Evolutionary conservation across 2,888 invertebrate genomes (phyloP), one percentile per base, ranked within the genome.

Genomic region (Euzophera pinguis): DNA sequence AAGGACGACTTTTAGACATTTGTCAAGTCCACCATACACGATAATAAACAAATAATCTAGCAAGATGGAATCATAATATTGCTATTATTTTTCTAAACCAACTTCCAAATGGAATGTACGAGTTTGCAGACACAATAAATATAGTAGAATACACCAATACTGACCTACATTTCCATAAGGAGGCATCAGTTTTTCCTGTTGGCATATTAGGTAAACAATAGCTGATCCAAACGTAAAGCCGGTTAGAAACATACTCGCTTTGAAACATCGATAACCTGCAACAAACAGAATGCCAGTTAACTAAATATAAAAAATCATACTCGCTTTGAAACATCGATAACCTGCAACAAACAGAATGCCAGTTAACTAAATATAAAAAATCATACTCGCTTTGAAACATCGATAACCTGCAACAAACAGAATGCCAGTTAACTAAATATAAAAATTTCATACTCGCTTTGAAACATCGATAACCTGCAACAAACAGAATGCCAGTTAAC

Each of bases 211-310:
- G 80, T 95, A 97, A 39, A 96, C 95, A 59, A 96, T 92, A 58
- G 95, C 93, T 48, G 96, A 93, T 12, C 95, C 96, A 75, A 96
- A 97, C 56, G 96, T 94, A 77, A 97, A 95, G 32, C 97, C 97
- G 47, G 96, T 97, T 49, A 97, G 91, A 80, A 97, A 97, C 93
- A 97, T 96, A 56, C 95, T 94, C 10, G 95, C 95, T 80, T 96
- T 96, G 83, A 97, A 95, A 80, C 96, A 96, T 58, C 97, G 93
- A 84, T 97, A 97, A 52, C 97, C 96, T 96, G 91, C 50, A 80
- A 78, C 32, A 57, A 57, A 7, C 5, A 7, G 4, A 1, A 10
- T 12, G 12, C 12, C 12, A 12, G 12, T 4, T 10, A 12, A n/a
- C 5, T 37, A 5, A 3, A 37, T 12, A 12, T 10, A 10, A n/a